These are phyloP conservation scores for Anguilla obscura DNA, from an alignment of 2,797 vertebrate genomes.

Conservation along the genomic window DNA sequence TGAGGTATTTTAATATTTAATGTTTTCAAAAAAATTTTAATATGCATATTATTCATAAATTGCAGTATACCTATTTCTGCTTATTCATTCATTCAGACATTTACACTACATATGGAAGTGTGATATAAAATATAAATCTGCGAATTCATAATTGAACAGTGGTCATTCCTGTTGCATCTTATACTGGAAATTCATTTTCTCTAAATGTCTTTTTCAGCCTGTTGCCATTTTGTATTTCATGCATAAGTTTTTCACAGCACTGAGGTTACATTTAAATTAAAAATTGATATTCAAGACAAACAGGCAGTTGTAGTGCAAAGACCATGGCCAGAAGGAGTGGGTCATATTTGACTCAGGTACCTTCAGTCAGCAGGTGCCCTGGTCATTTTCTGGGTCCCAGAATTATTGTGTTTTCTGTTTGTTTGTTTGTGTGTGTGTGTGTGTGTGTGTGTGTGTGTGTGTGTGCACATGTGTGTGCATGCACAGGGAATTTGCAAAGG, in stretches of 20 bases:
- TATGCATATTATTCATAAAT: no score
- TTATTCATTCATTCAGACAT: not conserved
- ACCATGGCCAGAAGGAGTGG: not conserved
- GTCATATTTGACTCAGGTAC: not conserved
- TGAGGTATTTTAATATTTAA: no score
- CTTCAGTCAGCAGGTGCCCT: not conserved
- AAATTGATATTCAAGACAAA: not conserved
- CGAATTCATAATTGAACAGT: not conserved
- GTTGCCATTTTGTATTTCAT: not conserved
- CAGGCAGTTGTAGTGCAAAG: not conserved
- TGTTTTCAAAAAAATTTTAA: no score
- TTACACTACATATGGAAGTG: not conserved
- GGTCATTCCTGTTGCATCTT: not conserved
- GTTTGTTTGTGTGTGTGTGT: not conserved
- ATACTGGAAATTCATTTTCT: not conserved
- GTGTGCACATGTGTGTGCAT: not conserved
- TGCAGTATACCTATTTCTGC: not conserved
- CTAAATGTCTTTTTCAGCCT: not conserved
- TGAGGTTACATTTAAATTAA: not conserved
- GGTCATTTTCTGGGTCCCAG: not conserved
- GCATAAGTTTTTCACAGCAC: not conserved
- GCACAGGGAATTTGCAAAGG: slow-evolving; percentile 91
- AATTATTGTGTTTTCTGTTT: not conserved
- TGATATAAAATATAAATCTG: not conserved
- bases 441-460: not conserved